A percentile compares a stretch with the other conserved stretches of the same genome.
Conservation (phyloP, 2,888 invertebrate genomes). For the Linnaemya tessellans region DNA sequence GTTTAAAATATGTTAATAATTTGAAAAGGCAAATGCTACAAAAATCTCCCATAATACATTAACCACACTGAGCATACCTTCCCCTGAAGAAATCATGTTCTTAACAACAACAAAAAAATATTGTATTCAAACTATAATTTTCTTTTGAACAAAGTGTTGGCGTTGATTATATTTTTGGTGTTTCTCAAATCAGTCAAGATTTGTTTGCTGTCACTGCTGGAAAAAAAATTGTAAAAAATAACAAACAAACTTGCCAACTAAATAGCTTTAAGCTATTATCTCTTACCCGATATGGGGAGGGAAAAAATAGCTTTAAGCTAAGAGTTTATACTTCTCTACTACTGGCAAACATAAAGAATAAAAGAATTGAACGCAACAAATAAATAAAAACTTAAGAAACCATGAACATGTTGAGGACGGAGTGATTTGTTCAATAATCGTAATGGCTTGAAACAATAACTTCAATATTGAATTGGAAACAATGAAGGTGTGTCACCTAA, state of each 20-base stretch:
- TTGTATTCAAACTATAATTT: conserved; percentile 15
- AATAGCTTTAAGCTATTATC: conserved; percentile 64
- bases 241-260: conserved; percentile 45
- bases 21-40: not conserved
- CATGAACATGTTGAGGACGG: conserved; percentile 25
- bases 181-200: conserved; percentile 33
- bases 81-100: not conserved
- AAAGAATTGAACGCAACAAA: conserved; percentile 10
- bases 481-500: conserved; percentile 51
- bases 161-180: conserved; percentile 20
- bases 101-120: not conserved
- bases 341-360: conserved; percentile 9
- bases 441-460: conserved; percentile 11
- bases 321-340: conserved; percentile 6
- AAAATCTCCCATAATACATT: not conserved
- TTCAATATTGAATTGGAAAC: conserved; percentile 45
- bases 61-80: not conserved
- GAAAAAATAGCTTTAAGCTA: conserved; percentile 28
- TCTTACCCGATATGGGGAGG: conserved; percentile 9
- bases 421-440: conserved; percentile 13
- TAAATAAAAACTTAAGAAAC: conserved; percentile 3
- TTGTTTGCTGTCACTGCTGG: conserved; percentile 17
- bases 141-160: conserved; percentile 50
- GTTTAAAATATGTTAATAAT: not conserved
- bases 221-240: not conserved